Percentiles rank a stretch among this genome's conserved stretches.
These are phyloP conservation scores for Philopedon plagiatum DNA, from an alignment of 2,888 invertebrate genomes.

Conservation along the genomic window DNA sequence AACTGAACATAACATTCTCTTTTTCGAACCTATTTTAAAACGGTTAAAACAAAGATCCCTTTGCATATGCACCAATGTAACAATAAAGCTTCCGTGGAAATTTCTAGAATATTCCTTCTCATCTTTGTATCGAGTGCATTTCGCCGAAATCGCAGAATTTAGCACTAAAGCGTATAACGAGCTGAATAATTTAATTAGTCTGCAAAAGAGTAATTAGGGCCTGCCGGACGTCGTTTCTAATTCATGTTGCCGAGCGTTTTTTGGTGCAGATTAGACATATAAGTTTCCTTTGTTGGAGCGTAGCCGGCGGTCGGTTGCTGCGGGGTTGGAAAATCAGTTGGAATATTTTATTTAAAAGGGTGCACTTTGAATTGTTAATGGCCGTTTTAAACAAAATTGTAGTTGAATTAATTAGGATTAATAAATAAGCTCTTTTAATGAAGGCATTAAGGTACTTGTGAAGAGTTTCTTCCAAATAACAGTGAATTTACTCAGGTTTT, in stretches of 20 bases:
- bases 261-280: constrained; percentile 26
- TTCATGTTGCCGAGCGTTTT: constrained; percentile 35
- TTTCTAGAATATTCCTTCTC: constrained; percentile 18
- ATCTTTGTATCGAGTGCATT: constrained; percentile 17
- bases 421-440: neutral
- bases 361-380: neutral
- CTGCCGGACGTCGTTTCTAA: constrained; percentile 33
- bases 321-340: neutral
- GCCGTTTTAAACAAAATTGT: neutral
- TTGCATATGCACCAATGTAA: too few relatives aligned
- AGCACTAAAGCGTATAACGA: constrained; percentile 30
- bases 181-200: constrained; percentile 39
- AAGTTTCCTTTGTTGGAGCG: constrained; percentile 21
- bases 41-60: too few relatives aligned
- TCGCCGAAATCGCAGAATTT: constrained; percentile 14
- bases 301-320: neutral
- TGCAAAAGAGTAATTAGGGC: constrained; percentile 33
- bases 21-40: too few relatives aligned
- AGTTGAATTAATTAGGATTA: neutral
- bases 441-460: too few relatives aligned
- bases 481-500: too few relatives aligned
- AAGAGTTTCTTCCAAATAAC: too few relatives aligned
- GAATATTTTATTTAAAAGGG: constrained; percentile 1
- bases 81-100: too few relatives aligned
- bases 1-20: too few relatives aligned